Evolutionary conservation across 2,888 invertebrate species (phyloP), one percentile per base, ranked within the genome.

Genomic region (Xanthostigma xanthostigma): DNA sequence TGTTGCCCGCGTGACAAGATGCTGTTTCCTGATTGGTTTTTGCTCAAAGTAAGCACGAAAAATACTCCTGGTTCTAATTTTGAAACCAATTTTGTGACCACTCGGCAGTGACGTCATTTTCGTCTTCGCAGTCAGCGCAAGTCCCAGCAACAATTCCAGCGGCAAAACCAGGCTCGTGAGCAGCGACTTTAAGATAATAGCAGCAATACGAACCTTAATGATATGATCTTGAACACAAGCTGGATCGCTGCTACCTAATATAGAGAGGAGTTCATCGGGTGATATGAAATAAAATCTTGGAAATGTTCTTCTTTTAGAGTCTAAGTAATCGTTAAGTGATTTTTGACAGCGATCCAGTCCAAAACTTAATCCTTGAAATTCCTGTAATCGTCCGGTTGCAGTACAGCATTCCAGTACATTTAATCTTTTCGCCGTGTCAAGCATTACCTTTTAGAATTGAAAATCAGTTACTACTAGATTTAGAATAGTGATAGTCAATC

Each of bases 281-380:
- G 93, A 93, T 60, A 94, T 87, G 66, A 94, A 94, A 69, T 87
- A 93, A 68, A 94, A 94, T 45, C 94, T 68, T 3, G 94, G 90
- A 65, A 93, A 94, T 53, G 88, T 77, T 51, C 86, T 78, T 43
- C 94, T 72, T 66, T 93, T 93, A 0, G 84, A 80, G 64, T 90
- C 90, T 54, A 94, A 70, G 64, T 93, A 94, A 61, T 92, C 89
- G 60, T 88, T 88, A 47, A 94, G 69, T 0, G 92, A 91, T 64
- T 93, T 93, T 66, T 92, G 92, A 64, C 93, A 93, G 64, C 76
- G 81, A 62, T 94, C 93, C 46, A 95, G 69, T 2, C 87, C 88
- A 13, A 70, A 51, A 44, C 81, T 81, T 41, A 94, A 69, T 42
- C 74, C 74, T 58, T 82, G 71, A 52, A 94, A 81, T 58, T 91